Conservation (phyloP, 2,888 invertebrate species). For the Prosapia bicincta region DNA sequence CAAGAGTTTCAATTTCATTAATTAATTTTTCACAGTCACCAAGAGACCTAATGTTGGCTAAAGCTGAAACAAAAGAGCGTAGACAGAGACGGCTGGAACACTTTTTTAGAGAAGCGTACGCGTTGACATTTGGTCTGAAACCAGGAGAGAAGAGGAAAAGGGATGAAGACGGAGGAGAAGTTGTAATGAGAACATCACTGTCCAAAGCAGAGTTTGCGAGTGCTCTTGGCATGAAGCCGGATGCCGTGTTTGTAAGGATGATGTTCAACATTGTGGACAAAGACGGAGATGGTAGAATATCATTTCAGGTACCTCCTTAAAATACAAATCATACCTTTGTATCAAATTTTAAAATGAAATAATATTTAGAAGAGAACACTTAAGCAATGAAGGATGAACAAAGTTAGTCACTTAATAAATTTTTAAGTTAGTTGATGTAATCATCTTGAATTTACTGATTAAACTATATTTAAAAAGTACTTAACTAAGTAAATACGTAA, state of each 20-base stretch:
- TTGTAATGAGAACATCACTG: slow-evolving; percentile 87
- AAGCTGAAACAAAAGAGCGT: slow-evolving; percentile 90
- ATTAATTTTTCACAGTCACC: slow-evolving; percentile 67
- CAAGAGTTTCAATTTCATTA: too few relatives aligned
- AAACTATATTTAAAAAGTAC: too few relatives aligned
- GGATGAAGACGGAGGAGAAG: slow-evolving; percentile 40
- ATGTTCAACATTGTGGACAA: slow-evolving; percentile 98
- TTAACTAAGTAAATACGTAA: too few relatives aligned
- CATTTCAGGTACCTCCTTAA: slow-evolving; percentile 89
- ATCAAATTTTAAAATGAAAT: too few relatives aligned
- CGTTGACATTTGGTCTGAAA: slow-evolving; percentile 83
- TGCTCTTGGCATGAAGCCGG: slow-evolving; percentile 91
- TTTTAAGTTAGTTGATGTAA: too few relatives aligned
- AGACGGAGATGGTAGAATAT: slow-evolving; percentile 88
- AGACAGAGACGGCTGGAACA: slow-evolving; percentile 88
- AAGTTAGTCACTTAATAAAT: too few relatives aligned
- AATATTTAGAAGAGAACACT: too few relatives aligned
- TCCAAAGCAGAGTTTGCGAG: slow-evolving; percentile 92
- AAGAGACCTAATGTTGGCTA: slow-evolving; percentile 81
- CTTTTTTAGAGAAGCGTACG: slow-evolving; percentile 95
- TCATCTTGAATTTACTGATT: too few relatives aligned
- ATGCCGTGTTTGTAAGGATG: slow-evolving; percentile 92
- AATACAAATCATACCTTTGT: too few relatives aligned
- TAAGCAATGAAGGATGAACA: too few relatives aligned
- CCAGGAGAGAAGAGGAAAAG: slow-evolving; percentile 79